Conservation (phyloP, 2,113 vertebrate genomes). For the Antechinus stuartii region DNA sequence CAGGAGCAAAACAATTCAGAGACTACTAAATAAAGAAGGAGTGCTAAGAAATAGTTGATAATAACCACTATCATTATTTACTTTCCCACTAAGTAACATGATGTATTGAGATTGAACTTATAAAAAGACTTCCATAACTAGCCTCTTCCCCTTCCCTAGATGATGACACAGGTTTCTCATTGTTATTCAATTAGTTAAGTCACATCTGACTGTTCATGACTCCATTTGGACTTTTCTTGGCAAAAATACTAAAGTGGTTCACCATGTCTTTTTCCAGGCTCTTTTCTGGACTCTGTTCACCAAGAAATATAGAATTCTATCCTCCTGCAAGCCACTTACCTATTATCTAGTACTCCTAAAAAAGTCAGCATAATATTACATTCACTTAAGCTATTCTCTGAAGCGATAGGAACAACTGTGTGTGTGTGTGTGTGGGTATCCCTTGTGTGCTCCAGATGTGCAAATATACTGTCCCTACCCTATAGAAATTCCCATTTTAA, state of each 20-base stretch:
- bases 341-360: neutral
- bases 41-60: neutral
- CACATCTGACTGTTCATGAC: neutral
- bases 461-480: neutral
- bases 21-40: neutral
- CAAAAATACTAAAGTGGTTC: neutral
- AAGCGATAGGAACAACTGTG: neutral
- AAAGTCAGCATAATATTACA: neutral
- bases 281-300: neutral
- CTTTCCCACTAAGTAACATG: neutral
- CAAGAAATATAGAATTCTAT: neutral
- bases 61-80: neutral
- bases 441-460: neutral
- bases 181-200: neutral
- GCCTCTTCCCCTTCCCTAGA: neutral
- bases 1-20: neutral
- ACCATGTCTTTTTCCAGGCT: neutral
- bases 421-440: neutral
- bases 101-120: neutral
- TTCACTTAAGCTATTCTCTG: neutral
- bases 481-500: neutral
- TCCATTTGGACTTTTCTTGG: neutral
- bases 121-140: neutral
- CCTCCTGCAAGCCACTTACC: neutral
- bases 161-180: neutral